phyloP scores from a whole-genome alignment of 2,797 vertebrate species.

The Muscicapa striata region DNA sequence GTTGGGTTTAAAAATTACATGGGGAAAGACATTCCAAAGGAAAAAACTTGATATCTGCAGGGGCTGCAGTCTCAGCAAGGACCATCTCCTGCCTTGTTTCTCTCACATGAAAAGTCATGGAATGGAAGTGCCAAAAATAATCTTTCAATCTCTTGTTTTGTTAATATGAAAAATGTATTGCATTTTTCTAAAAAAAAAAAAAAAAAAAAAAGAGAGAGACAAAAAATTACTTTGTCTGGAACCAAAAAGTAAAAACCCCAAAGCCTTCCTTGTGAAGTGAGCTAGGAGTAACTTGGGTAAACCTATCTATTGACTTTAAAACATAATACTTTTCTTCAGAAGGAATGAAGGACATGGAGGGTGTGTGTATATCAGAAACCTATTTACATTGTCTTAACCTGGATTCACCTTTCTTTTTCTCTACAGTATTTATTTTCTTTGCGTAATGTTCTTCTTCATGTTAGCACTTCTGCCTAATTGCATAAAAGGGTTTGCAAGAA shows the following conservation, averaged over 20 bases:
- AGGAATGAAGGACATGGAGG: not conserved
- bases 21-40: not conserved
- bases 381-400: slow-evolving; percentile 42
- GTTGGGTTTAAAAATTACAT: not conserved
- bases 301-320: slow-evolving; percentile 27
- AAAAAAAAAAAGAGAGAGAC: not conserved
- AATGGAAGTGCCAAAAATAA: slow-evolving; percentile 31
- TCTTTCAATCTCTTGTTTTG: not conserved
- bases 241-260: slow-evolving; percentile 18
- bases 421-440: not conserved
- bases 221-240: not conserved
- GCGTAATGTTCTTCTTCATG: not conserved
- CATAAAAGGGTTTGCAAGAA: slow-evolving; percentile 5
- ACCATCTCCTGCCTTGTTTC: not conserved
- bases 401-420: slow-evolving; percentile 28
- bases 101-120: not conserved
- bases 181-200: not conserved
- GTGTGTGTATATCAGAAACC: not conserved
- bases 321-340: slow-evolving; percentile 35
- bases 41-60: not conserved
- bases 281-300: slow-evolving; percentile 32
- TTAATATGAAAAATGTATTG: slow-evolving; percentile 18
- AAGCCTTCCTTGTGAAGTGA: not conserved
- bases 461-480: not conserved
- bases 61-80: not conserved